Percentiles rank a stretch among this genome's conserved stretches.
These are phyloP conservation scores for Lacerta bilineata DNA, from an alignment of 2,797 vertebrate genomes.

Conservation along the genomic window DNA sequence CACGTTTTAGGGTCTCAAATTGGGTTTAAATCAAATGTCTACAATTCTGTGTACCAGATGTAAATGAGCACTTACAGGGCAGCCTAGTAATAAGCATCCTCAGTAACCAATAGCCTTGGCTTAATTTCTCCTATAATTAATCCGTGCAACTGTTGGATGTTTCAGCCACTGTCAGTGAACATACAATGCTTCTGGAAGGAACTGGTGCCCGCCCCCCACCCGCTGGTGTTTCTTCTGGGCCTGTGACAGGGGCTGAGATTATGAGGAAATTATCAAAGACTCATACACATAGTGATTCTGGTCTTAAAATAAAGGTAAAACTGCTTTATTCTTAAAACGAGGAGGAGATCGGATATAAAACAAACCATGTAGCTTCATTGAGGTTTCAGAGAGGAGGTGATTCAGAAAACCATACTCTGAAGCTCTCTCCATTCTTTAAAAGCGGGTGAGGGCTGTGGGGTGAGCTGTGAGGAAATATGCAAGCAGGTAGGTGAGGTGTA, in stretches of 20 bases:
- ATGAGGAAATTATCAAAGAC: constrained; percentile 98
- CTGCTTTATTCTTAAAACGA: background rate
- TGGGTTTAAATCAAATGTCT: background rate
- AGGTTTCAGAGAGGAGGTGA: too few species aligned
- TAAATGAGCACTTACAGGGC: background rate
- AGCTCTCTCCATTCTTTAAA: too few species aligned
- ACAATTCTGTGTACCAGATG: constrained; percentile 20
- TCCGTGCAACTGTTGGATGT: constrained; percentile 38
- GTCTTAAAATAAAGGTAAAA: constrained; percentile 94
- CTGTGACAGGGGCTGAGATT: constrained; percentile 96
- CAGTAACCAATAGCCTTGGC: constrained; percentile 1
- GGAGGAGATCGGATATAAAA: background rate
- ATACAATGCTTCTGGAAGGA: constrained; percentile 96
- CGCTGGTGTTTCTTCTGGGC: constrained; percentile 87
- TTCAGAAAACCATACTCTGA: too few species aligned
- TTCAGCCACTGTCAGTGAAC: constrained; percentile 96
- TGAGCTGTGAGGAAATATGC: too few species aligned
- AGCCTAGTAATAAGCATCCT: constrained; percentile 25
- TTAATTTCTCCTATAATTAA: background rate
- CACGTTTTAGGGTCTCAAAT: background rate
- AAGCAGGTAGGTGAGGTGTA: too few species aligned
- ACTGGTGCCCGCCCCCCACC: constrained; percentile 89
- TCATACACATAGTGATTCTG: constrained; percentile 94
- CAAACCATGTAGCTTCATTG: too few species aligned
- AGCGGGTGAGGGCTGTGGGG: too few species aligned